phyloP scores from a whole-genome alignment of 2,888 invertebrate genomes.

The Pardosa pseudoannulata region DNA sequence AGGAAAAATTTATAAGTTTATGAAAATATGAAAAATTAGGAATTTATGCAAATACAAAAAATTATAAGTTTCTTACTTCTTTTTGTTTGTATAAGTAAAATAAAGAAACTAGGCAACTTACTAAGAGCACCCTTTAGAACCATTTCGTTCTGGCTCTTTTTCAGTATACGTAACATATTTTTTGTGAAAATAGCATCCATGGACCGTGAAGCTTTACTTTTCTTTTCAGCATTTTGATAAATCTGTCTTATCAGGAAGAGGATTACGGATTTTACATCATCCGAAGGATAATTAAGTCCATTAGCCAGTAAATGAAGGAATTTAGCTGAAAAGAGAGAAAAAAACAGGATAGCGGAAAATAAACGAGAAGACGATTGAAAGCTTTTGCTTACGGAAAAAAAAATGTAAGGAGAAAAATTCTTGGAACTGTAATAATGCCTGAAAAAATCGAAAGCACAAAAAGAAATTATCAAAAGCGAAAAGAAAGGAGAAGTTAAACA shows the following conservation, averaged over 20 bases:
- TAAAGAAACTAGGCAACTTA: too few relatives aligned
- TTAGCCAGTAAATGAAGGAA: slow-evolving; percentile 24
- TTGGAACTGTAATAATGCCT: background rate
- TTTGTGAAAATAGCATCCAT: slow-evolving; percentile 20
- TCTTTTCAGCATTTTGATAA: background rate
- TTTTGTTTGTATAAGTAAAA: too few relatives aligned
- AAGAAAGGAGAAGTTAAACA: slow-evolving; percentile 3
- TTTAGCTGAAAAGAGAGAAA: slow-evolving; percentile 36
- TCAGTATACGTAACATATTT: slow-evolving; percentile 36
- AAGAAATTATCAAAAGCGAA: background rate
- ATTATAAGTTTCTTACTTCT: too few relatives aligned
- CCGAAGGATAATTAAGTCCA: slow-evolving; percentile 51
- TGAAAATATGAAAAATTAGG: too few relatives aligned
- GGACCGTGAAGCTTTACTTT: too few relatives aligned
- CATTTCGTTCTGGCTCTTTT: slow-evolving; percentile 25
- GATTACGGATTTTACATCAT: slow-evolving; percentile 44
- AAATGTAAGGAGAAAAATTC: too few relatives aligned
- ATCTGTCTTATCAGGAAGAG: slow-evolving; percentile 40
- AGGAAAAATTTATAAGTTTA: too few relatives aligned
- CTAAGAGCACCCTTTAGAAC: slow-evolving; percentile 37
- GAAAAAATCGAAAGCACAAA: slow-evolving; percentile 5
- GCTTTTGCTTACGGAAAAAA: background rate
- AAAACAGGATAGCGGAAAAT: background rate
- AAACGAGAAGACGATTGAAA: background rate
- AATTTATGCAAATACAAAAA: too few relatives aligned